Evolutionary conservation across 92 coral and sea anemone genomes (phyloP).

Genomic region (Montipora capitata): DNA sequence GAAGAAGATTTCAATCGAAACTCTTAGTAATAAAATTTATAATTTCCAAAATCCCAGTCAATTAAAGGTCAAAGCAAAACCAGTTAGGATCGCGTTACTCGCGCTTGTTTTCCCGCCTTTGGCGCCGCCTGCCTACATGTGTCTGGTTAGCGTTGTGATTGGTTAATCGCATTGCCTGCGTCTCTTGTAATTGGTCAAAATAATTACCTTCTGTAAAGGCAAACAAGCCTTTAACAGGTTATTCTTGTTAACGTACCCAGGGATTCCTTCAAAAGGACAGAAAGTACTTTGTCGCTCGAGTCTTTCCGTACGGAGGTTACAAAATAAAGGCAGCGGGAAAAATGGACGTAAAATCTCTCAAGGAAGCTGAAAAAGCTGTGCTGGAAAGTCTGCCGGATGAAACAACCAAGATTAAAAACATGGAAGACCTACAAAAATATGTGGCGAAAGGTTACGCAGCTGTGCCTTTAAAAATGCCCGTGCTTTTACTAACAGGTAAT

Average conservation of each 20-base stretch:
- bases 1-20: no score
- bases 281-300: constrained; percentile 80
- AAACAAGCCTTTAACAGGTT: neutral
- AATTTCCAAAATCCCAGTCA: no score
- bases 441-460: constrained; percentile 81
- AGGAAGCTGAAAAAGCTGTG: constrained; percentile 81
- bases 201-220: neutral
- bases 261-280: constrained; percentile 81
- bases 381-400: constrained; percentile 87
- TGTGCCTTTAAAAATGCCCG: constrained; percentile 92
- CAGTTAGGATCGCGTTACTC: no score
- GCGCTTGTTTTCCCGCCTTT: no score
- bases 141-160: no score
- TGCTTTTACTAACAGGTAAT: constrained; percentile 90
- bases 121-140: no score
- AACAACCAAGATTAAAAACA: constrained; percentile 69
- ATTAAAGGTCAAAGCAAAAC: no score
- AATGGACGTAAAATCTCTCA: constrained; percentile 67
- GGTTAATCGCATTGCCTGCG: no score
- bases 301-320: constrained; percentile 93
- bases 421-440: constrained; percentile 78
- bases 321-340: constrained; percentile 82
- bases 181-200: no score
- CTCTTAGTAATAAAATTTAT: no score
- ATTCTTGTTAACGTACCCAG: constrained; percentile 16